phyloP scores from a whole-genome alignment of 2,113 vertebrate genomes.

The Psephotus haematonotus region DNA sequence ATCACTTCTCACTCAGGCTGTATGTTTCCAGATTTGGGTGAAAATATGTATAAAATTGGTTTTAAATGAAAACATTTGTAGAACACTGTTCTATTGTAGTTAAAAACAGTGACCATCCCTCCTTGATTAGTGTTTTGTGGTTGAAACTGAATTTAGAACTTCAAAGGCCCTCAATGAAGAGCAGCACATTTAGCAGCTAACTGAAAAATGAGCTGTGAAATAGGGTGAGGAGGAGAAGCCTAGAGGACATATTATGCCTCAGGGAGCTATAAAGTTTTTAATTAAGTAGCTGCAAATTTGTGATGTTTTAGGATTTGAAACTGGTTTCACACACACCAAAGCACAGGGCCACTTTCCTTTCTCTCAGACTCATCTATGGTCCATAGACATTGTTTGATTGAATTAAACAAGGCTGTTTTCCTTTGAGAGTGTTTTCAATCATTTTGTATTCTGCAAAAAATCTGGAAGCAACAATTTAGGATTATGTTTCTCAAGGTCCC shows the following conservation, averaged over 20 bases:
- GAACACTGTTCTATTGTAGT: conserved; percentile 3
- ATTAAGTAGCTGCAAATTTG: conserved; percentile 69
- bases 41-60: background rate
- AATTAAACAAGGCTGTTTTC: background rate
- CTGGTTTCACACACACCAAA: background rate
- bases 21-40: background rate
- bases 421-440: background rate
- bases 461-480: background rate
- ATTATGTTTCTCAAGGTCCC: background rate
- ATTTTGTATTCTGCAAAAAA: background rate
- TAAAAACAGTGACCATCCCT: background rate
- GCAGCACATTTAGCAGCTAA: conserved; percentile 53
- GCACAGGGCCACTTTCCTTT: background rate
- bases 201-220: conserved; percentile 70
- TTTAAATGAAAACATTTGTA: conserved; percentile 28
- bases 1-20: background rate
- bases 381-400: background rate
- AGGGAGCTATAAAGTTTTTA: conserved; percentile 58
- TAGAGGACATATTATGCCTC: conserved; percentile 46
- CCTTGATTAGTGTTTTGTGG: conserved; percentile 59
- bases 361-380: background rate
- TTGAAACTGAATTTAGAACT: conserved; percentile 59
- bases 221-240: conserved; percentile 41
- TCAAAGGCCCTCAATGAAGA: conserved; percentile 61
- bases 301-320: conserved; percentile 37